phyloP scores from a whole-genome alignment of 2,888 invertebrate genomes.

The Rhopalosiphum nymphaeae region DNA sequence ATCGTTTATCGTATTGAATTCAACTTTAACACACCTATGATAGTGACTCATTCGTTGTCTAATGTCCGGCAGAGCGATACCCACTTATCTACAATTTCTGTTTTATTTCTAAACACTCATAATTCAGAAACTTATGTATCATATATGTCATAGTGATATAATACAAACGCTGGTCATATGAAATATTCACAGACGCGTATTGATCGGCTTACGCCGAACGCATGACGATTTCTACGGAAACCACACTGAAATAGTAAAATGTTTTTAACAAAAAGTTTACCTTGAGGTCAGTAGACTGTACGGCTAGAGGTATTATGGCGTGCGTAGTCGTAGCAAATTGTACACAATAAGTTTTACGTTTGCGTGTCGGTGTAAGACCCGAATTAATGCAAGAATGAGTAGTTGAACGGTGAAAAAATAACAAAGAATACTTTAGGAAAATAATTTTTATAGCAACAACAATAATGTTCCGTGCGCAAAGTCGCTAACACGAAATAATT shows the following conservation, averaged over 20 bases:
- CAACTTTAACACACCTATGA: too few species aligned
- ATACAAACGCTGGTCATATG: not conserved
- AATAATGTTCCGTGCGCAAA: not conserved
- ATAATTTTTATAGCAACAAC: not conserved
- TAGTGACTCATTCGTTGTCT: too few species aligned
- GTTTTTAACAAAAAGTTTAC: not conserved
- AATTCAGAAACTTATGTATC: too few species aligned
- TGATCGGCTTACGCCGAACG: not conserved
- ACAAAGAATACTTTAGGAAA: not conserved
- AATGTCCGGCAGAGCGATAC: too few species aligned
- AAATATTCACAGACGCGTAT: slow-evolving; percentile 2
- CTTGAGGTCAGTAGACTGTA: not conserved
- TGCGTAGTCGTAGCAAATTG: not conserved
- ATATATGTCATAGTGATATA: not conserved
- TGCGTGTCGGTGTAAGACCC: not conserved
- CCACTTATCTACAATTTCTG: too few species aligned
- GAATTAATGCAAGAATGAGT: not conserved
- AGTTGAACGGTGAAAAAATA: not conserved
- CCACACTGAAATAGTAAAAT: not conserved
- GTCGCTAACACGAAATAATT: not conserved
- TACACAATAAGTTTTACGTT: not conserved
- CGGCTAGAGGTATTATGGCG: not conserved
- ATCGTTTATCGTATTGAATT: too few species aligned
- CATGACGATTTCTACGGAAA: not conserved
- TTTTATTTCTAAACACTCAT: too few species aligned